These are phyloP conservation scores for Dicrostonyx torquatus DNA, from an alignment of 2,797 vertebrate genomes.

Conservation along the genomic window DNA sequence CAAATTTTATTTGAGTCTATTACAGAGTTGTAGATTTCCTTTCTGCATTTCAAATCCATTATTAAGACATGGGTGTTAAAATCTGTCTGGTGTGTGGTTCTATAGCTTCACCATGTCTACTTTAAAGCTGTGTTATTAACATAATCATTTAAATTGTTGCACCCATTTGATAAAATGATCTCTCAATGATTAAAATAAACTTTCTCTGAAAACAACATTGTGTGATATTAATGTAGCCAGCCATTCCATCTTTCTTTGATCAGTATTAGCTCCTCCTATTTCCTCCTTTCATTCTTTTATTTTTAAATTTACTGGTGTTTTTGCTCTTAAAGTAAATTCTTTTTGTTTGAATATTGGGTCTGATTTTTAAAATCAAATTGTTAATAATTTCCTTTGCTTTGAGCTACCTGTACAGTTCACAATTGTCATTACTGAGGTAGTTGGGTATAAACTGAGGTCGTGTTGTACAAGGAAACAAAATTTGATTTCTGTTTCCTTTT, in stretches of 20 bases:
- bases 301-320: background rate
- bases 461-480: background rate
- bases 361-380: background rate
- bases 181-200: background rate
- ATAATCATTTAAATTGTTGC: background rate
- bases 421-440: background rate
- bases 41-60: background rate
- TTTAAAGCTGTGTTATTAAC: background rate
- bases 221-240: background rate
- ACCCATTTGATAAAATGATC: background rate
- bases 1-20: conserved; percentile 5
- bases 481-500: background rate
- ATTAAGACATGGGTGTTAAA: background rate
- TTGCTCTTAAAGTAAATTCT: background rate
- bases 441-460: background rate
- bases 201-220: background rate
- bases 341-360: background rate
- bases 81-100: background rate
- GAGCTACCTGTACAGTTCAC: background rate
- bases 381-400: background rate
- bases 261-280: background rate
- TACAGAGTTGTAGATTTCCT: background rate
- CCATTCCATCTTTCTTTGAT: background rate
- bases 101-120: background rate
- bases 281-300: background rate